Base-by-base conservation (phyloP, 1,140 invertebrate genomes). In the Venturia canescens region DNA sequence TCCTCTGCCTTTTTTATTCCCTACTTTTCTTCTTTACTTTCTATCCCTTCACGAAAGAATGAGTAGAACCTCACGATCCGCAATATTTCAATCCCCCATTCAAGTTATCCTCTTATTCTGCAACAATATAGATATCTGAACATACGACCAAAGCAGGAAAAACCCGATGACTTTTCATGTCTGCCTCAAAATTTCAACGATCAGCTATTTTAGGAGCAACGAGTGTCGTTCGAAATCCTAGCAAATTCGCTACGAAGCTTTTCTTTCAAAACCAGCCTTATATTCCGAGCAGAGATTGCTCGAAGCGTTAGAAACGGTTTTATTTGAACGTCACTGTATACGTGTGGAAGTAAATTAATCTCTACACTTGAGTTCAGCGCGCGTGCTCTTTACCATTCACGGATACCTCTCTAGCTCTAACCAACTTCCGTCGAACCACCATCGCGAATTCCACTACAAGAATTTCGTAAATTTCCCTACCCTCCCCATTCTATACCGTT, bases 401-500 rank as follows among this genome's bases (percentile, higher is more conserved):
- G 57, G 9, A 60, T 60, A 60, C 16, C 57, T 21, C 57, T 21
- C 57, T 3, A 60, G 63, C 2, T 29, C 29, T 29, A 66, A 66
- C 26, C 63, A 66, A 66, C 63, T 66, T 66, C 63, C 23, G 16
- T 29, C 63, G 26, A 66, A 29, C 63, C 63, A 66, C 26, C 63
- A 66, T 66, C 63, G 63, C 26, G 27, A 66, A 66, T 66, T 66
- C 63, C 63, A 66, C 63, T 66, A 66, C 63, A 66, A 66, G 63
- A 66, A 66, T 66, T 66, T 66, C 63, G 9, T 11, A 66, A 66
- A 66, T 66, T 66, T n/a, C 27, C 3, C 31, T 34, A 34, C 31
- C 31, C 31, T 34, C 7, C 31, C 31, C 27, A 26, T 29, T 29
- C 63, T 66, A 63, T 13, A 66, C 63, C 11, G 27, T 26, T 26